Conservation (phyloP, 2,888 invertebrate genomes). For the Callimorpha dominula region DNA sequence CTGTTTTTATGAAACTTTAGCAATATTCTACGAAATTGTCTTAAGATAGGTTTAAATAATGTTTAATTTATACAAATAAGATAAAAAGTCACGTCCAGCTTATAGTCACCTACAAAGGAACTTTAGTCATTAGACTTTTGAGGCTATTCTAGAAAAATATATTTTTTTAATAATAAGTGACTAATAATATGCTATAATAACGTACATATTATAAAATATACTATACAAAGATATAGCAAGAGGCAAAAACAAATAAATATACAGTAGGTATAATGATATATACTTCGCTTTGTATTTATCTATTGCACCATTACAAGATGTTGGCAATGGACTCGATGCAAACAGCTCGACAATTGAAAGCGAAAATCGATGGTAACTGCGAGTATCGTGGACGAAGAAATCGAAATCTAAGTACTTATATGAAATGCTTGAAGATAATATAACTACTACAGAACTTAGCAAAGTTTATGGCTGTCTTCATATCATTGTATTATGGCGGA, state of each 20-base stretch:
- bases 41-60: not conserved
- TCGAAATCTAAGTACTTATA: conserved; percentile 59
- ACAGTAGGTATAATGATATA: not conserved
- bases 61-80: not conserved
- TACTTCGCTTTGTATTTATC: conserved; percentile 45
- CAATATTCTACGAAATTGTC: not conserved
- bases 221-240: not conserved
- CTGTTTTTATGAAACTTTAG: not conserved
- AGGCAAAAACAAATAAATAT: not conserved
- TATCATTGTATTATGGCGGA: not conserved
- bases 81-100: not conserved
- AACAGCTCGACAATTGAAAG: conserved; percentile 69
- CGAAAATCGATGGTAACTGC: conserved; percentile 68
- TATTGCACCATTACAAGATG: conserved; percentile 57
- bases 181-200: not conserved
- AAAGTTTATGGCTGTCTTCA: not conserved
- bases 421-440: not conserved
- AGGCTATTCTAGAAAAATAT: not conserved
- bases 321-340: conserved; percentile 71
- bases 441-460: not conserved
- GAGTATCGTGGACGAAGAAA: conserved; percentile 60
- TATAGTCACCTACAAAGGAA: too few species aligned
- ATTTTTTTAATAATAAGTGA: not conserved
- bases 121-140: not conserved
- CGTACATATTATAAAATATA: too few species aligned